Percentiles rank a stretch among this genome's conserved stretches.
Conservation (phyloP, 2,888 invertebrate species). For the Volucella zonaria region DNA sequence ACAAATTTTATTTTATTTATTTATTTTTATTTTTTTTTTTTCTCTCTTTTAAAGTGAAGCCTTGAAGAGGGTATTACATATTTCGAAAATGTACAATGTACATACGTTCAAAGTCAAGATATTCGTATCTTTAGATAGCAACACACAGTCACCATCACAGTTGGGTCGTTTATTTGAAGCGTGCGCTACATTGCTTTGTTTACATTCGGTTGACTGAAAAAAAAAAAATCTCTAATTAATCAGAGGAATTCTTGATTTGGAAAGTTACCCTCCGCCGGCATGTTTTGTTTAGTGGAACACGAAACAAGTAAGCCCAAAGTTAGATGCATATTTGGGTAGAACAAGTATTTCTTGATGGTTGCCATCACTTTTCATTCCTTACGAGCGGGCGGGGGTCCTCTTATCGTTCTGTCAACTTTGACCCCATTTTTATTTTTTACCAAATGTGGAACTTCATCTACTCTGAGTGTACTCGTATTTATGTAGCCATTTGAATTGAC, state of each 20-base stretch:
- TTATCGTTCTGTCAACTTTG: slow-evolving; percentile 24
- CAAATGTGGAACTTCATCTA: too few relatives aligned
- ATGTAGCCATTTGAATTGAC: slow-evolving; percentile 34
- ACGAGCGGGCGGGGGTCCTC: neutral
- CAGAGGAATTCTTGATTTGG: slow-evolving; percentile 39
- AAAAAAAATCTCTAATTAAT: slow-evolving; percentile 35
- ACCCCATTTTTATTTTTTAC: slow-evolving; percentile 53
- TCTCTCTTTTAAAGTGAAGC: slow-evolving; percentile 5
- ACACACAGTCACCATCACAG: neutral
- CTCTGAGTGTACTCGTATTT: neutral
- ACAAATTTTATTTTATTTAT: neutral
- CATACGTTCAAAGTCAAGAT: slow-evolving; percentile 52
- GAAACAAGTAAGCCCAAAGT: neutral
- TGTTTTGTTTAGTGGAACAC: slow-evolving; percentile 1
- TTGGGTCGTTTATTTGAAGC: neutral
- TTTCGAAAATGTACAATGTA: neutral
- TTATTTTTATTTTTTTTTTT: slow-evolving; percentile 11
- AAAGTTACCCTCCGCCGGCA: slow-evolving; percentile 13
- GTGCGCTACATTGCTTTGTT: slow-evolving; percentile 13
- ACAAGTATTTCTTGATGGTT: slow-evolving; percentile 4
- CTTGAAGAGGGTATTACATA: slow-evolving; percentile 19
- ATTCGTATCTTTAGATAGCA: slow-evolving; percentile 1
- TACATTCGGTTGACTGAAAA: slow-evolving; percentile 31
- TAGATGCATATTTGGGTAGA: neutral
- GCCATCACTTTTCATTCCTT: too few relatives aligned